Evolutionary conservation across 2,888 invertebrate species (phyloP).

Genomic region (Xestia sexstrigata): DNA sequence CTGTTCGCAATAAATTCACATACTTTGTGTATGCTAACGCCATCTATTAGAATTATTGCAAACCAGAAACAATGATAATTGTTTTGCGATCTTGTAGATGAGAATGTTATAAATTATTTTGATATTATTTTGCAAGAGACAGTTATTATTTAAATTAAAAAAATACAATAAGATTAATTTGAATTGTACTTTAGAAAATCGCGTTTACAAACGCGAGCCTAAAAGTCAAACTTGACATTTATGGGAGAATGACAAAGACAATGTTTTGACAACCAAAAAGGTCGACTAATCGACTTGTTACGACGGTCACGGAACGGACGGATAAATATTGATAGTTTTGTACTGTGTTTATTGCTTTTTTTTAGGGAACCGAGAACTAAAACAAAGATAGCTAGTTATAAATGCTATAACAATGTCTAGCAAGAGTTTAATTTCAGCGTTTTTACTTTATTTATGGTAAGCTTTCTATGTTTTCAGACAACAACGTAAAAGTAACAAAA

Average conservation of each 20-base stretch:
- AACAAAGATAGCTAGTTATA: neutral
- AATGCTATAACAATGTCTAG: slow-evolving; percentile 42
- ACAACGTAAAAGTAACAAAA: slow-evolving; percentile 22
- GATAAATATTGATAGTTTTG: neutral
- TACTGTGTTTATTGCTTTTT: neutral
- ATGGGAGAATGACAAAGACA: neutral
- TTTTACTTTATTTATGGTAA: slow-evolving; percentile 62
- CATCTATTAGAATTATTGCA: slow-evolving; percentile 37
- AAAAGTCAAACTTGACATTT: slow-evolving; percentile 21
- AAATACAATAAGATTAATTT: neutral
- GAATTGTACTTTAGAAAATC: neutral
- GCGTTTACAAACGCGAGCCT: slow-evolving; percentile 15
- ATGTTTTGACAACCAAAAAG: slow-evolving; percentile 20
- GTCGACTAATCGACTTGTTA: neutral
- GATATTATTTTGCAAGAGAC: neutral
- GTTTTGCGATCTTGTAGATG: no score
- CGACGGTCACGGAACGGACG: neutral
- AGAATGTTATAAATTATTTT: neutral
- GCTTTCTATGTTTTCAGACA: slow-evolving; percentile 5
- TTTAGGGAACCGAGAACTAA: neutral
- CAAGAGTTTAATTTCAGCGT: slow-evolving; percentile 39
- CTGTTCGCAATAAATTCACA: slow-evolving; percentile 24
- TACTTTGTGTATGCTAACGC: slow-evolving; percentile 10
- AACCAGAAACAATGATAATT: neutral
- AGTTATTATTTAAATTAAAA: neutral